Evolutionary conservation across 2,113 vertebrate species (phyloP), one percentile per base, ranked within the genome.

Genomic region (Phrynosoma blainvillii): DNA sequence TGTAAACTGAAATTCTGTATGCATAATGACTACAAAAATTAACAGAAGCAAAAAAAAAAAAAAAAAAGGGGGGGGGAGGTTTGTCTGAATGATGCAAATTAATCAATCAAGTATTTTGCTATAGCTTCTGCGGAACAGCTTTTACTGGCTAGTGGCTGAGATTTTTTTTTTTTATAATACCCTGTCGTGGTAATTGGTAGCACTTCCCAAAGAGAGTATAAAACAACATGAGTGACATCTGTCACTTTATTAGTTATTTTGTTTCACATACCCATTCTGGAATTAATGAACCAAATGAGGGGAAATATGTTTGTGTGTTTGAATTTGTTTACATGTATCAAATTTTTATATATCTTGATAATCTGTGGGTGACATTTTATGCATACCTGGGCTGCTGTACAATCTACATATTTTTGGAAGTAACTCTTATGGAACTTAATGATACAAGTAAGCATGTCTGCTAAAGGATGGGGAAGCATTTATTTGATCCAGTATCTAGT

Each of bases 111-210:
- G 30, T 11, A 40, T 80, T 75, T 66, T 52, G 59, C 73, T 68
- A 36, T 68, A 14, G 62, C 8, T 83, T 88, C 13, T 76, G 52
- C 12, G 36, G 30, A 86, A 27, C 18, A 40, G 76, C 23, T 54
- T 68, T 83, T 82, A 21, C n/a, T 82, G 71, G 36, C 21, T 23
- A 66, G 30, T 87, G 27, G 84, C 71, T 27, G n/a, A 82, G 36
- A 52, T 75, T 83, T 83, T 88, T 83, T 88, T 88, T 76, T 42
- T 82, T 21, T 18, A 36, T 87, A 36, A 85, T 62, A 74, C 11
- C 32, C 6, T 66, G 70, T 30, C 40, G 76, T 16, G 42, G 18
- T 66, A 83, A 68, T 88, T 83, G 30, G 76, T 76, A 76, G 59
- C 30, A 47, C 81, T 65, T 77, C 59, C 59, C 20, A 83, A 82